These are phyloP conservation scores for Schizaphis graminum DNA, from an alignment of 2,888 invertebrate species.

Conservation along the genomic window DNA sequence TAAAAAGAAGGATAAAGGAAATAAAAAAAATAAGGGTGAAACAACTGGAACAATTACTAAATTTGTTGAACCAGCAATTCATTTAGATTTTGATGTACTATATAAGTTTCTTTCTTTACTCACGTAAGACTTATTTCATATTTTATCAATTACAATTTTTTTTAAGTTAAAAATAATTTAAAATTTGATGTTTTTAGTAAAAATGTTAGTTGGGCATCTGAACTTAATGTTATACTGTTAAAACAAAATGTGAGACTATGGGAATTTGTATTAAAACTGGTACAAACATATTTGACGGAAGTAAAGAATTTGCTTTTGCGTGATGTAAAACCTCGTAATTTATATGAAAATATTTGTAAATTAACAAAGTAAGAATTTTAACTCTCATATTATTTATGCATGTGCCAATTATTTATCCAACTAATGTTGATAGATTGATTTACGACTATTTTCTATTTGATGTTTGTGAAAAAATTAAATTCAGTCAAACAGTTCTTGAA, in stretches of 20 bases:
- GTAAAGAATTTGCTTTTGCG: constrained; percentile 22
- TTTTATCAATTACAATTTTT: neutral
- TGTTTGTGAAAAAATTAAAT: constrained; percentile 37
- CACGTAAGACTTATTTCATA: constrained; percentile 19
- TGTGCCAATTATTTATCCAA: neutral
- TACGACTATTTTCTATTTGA: constrained; percentile 58
- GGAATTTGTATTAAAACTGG: constrained; percentile 60
- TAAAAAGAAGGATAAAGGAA: constrained; percentile 72
- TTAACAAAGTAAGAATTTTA: constrained; percentile 39
- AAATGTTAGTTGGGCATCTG: constrained; percentile 38
- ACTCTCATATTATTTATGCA: neutral
- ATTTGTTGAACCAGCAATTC: constrained; percentile 53
- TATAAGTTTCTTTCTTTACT: constrained; percentile 61
- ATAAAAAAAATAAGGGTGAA: constrained; percentile 69
- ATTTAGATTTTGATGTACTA: constrained; percentile 41
- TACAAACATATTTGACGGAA: constrained; percentile 48
- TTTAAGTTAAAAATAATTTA: neutral
- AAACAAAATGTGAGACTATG: constrained; percentile 42
- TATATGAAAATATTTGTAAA: constrained; percentile 57
- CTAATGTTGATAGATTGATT: constrained; percentile 40
- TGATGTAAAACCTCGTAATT: constrained; percentile 33
- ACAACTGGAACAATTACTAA: neutral
- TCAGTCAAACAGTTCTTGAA: constrained; percentile 37
- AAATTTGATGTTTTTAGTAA: constrained; percentile 12
- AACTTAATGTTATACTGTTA: neutral